Evolutionary conservation across 2,888 invertebrate genomes (phyloP), one percentile per base, ranked within the genome.

Genomic region (Cataglyphis cursor): DNA sequence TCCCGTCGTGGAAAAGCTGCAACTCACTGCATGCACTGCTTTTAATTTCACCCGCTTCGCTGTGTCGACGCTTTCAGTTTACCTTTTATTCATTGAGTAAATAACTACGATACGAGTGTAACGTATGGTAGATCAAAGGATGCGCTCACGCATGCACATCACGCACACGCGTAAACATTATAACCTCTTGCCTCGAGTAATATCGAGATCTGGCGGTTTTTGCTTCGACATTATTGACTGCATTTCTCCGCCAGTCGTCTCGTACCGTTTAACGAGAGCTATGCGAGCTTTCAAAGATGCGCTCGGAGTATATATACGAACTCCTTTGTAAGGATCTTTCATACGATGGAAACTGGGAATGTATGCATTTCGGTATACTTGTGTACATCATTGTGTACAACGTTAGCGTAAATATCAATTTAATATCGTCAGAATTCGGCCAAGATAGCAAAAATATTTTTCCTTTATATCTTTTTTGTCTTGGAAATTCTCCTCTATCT

Each of bases 221-320:
- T 65, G 41, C 54, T 54, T 54, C 38, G 5, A 3, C 24, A 76
- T 76, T 76, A 76, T 76, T 65, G 75, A 65, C 65, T 76, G 54
- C 65, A 65, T 65, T 75, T 75, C 65, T 38, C 35, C 51, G 51
- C 4, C 38, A 75, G 35, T 24, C 41, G 10, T 64, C 51, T 65
- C 65, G 35, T 64, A 74, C 5, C 24, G 51, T 64, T 73, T 54
- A 41, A 65, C 54, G 31, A 81, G 54, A 64, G 57, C 31, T 21
- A 8, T 21, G 51, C 12, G 18, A 54, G 74, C 65, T 74, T 74
- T 8, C 57, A 65, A 74, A 74, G 74, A 74, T 65, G 44, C 54
- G 44, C 24, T 28, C 28, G 12, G 9, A 54, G 54, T 76, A 74
- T 35, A 74, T 76, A 74, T 35, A 74, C 35, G 57, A 54, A 65